A percentile compares a stretch with the other conserved stretches of the same genome.
Conservation (phyloP, 2,797 vertebrate species). For the Eleutherodactylus coqui region DNA sequence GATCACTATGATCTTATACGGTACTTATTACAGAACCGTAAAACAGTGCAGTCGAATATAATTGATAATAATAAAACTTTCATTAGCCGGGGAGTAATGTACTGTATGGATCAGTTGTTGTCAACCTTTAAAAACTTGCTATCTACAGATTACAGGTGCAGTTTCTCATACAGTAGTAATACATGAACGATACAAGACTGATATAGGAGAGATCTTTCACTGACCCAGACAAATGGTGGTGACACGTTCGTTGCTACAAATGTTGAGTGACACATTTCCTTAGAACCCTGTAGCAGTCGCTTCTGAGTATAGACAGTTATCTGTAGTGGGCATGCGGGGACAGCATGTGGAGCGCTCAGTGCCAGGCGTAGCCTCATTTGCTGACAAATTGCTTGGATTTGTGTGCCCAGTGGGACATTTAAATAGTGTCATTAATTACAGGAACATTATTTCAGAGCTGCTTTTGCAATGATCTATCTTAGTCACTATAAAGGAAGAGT, state of each 20-base stretch:
- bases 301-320: neutral
- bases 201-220: neutral
- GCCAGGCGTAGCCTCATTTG: conserved; percentile 24
- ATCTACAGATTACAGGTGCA: neutral
- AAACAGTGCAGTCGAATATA: neutral
- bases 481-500: neutral
- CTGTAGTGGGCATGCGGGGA: neutral
- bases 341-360: neutral
- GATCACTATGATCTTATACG: neutral
- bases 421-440: neutral
- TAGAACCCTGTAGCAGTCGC: neutral
- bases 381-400: conserved; percentile 1
- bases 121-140: neutral
- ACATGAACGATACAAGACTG: neutral
- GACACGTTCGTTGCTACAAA: neutral
- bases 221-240: neutral
- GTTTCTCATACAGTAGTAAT: neutral
- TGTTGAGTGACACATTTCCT: neutral
- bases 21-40: neutral
- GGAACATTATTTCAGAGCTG: neutral
- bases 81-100: neutral
- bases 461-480: neutral
- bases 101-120: neutral
- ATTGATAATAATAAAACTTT: neutral
- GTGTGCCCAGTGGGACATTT: neutral